phyloP scores from a whole-genome alignment of 2,888 invertebrate genomes.

The Acanthococcus lagerstroemiae region DNA sequence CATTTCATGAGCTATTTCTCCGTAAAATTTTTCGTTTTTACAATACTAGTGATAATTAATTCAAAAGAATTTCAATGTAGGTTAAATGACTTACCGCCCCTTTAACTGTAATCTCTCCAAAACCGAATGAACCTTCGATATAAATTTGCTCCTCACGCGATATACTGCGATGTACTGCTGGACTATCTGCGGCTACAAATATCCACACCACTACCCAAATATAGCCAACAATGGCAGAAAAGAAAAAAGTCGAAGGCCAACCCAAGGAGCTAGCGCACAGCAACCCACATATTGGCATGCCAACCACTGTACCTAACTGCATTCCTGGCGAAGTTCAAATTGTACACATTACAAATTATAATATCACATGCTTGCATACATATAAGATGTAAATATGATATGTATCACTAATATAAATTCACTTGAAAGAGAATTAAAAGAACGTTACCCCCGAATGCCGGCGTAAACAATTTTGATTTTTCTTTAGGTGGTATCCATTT shows the following conservation, averaged over 20 bases:
- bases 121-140: slow-evolving; percentile 23
- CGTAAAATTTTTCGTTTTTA: background rate
- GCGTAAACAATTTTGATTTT: slow-evolving; percentile 17
- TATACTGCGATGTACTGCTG: slow-evolving; percentile 21
- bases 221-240: slow-evolving; percentile 12
- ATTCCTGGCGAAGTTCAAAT: slow-evolving; percentile 1
- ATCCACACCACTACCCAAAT: slow-evolving; percentile 17
- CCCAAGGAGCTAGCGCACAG: slow-evolving; percentile 13
- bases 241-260: slow-evolving; percentile 21
- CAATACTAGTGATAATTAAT: too few species aligned
- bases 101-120: slow-evolving; percentile 15
- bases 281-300: slow-evolving; percentile 11
- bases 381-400: slow-evolving; percentile 3
- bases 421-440: too few species aligned
- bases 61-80: background rate
- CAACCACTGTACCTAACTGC: slow-evolving; percentile 19
- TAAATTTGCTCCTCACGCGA: slow-evolving; percentile 19
- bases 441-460: slow-evolving; percentile 25
- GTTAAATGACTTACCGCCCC: slow-evolving; percentile 7
- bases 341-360: background rate
- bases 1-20: too few species aligned
- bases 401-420: too few species aligned
- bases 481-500: slow-evolving; percentile 27
- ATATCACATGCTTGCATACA: too few species aligned
- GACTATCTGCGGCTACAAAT: slow-evolving; percentile 16